Conservation (phyloP, 92 coral and sea anemone genomes). For the Zoanthus gigantus region DNA sequence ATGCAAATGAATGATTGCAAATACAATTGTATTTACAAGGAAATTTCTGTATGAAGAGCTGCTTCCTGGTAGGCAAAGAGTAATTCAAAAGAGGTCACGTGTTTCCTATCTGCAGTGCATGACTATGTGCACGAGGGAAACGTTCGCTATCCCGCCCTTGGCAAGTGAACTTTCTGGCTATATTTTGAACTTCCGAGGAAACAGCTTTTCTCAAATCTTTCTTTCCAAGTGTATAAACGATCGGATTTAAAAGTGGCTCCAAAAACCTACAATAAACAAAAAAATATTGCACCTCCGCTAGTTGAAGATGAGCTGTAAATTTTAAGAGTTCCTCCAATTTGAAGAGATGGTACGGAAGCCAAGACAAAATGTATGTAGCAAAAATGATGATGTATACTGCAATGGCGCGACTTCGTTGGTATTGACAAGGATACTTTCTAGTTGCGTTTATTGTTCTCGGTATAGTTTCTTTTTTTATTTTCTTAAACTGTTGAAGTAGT, state of each 20-base stretch:
- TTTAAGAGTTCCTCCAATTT: background rate
- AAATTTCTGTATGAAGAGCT: background rate
- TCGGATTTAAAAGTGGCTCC: slow-evolving; percentile 28
- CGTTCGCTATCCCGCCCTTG: background rate
- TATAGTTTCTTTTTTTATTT: slow-evolving; percentile 20
- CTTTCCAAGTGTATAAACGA: slow-evolving; percentile 39
- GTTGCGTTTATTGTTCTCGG: background rate
- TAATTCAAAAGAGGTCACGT: background rate
- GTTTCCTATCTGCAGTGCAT: background rate
- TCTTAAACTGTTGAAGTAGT: background rate
- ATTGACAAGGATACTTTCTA: background rate
- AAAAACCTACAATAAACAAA: slow-evolving; percentile 25
- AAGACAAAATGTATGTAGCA: background rate
- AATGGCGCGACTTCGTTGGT: slow-evolving; percentile 19
- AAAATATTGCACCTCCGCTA: background rate
- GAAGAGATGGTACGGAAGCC: slow-evolving; percentile 17
- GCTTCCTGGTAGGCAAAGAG: slow-evolving; percentile 1
- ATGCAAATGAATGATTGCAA: background rate
- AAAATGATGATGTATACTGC: background rate
- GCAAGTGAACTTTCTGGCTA: background rate
- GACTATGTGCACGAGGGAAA: background rate
- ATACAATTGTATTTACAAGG: background rate
- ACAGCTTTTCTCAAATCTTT: slow-evolving; percentile 28
- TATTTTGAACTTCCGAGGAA: background rate
- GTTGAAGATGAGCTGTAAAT: background rate